Base-by-base conservation (phyloP, 1,140 invertebrate species). In the Stegodyphus mimosarum region DNA sequence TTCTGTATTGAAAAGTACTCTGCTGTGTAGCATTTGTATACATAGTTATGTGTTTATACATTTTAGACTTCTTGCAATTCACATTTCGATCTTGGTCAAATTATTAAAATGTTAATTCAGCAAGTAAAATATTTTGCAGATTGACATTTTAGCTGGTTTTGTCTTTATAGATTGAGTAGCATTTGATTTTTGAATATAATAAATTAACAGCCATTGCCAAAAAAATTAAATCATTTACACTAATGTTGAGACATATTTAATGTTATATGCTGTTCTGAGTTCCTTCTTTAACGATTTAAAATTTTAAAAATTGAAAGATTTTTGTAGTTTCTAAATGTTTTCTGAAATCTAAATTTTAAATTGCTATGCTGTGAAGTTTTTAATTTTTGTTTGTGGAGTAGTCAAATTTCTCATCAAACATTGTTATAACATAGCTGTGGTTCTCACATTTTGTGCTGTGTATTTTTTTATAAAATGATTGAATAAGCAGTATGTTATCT, bases 1-100 rank as follows among this genome's bases (percentile, higher is more conserved):
- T 33, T 74, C 79, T 73, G 49, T 66, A 71, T 7, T 50, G 7
- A 11, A 33, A 49, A 60, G 17, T 73, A 64, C 33, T 33, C 33
- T 49, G 77, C 77, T 83, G 79, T 72, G 70, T 83, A 83, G 69
- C 18, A 67, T 55, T 74, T 69, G 69, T 73, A 73, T 74, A 83
- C 71, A 83, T 83, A 83, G 79, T 83, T 83, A 70, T 83, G 71
- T 83, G 79, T 83, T 83, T 71, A 83, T 83, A 74, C 33, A 33
- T 33, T 74, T 83, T 83, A 83, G 79, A 83, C 74, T 83, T 83
- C 60, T 83, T 83, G 80, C 80, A 60, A 64, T 52, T 73, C 72
- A 66, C 50, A 83, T 64, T 74, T 64, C 74, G 71, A 83, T 83
- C 80, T 83, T 67, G 49, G 80, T 74, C 80, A 51, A 33, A 33